Conservation (phyloP, 2,113 vertebrate species). For the Pygoscelis antarcticus region DNA sequence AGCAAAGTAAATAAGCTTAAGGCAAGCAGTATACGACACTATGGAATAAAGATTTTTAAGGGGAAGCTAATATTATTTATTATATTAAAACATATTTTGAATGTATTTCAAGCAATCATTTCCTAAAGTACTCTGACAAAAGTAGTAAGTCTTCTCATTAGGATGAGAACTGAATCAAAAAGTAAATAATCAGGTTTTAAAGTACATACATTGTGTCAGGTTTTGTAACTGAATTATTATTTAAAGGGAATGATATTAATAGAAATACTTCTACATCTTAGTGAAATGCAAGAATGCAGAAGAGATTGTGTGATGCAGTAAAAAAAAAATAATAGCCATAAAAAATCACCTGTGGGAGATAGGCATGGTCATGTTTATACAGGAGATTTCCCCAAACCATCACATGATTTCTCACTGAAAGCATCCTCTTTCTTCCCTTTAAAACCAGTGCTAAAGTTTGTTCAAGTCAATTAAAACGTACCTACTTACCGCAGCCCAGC, state of each 20-base stretch:
- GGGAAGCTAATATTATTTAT: not conserved
- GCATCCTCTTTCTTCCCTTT: not conserved
- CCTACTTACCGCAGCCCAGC: not conserved
- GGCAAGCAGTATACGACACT: not conserved
- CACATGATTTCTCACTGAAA: not conserved
- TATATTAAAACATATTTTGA: not conserved
- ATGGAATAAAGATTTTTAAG: not conserved
- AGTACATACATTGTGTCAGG: not conserved
- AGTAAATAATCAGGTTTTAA: not conserved
- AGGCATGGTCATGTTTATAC: not conserved
- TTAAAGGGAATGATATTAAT: not conserved
- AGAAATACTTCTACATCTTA: not conserved
- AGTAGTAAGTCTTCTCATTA: not conserved
- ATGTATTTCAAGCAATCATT: not conserved
- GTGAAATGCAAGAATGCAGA: not conserved
- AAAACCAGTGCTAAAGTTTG: not conserved
- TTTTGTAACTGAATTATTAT: not conserved
- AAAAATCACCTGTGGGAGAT: not conserved
- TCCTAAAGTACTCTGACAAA: not conserved
- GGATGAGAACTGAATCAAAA: not conserved
- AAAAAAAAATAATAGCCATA: not conserved
- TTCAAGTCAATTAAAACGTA: not conserved
- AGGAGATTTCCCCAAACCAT: not conserved
- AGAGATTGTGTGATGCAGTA: not conserved
- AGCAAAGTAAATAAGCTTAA: constrained; percentile 28